Conservation (phyloP, 1,140 invertebrate genomes). For the Panagrolaimus sp. region DNA sequence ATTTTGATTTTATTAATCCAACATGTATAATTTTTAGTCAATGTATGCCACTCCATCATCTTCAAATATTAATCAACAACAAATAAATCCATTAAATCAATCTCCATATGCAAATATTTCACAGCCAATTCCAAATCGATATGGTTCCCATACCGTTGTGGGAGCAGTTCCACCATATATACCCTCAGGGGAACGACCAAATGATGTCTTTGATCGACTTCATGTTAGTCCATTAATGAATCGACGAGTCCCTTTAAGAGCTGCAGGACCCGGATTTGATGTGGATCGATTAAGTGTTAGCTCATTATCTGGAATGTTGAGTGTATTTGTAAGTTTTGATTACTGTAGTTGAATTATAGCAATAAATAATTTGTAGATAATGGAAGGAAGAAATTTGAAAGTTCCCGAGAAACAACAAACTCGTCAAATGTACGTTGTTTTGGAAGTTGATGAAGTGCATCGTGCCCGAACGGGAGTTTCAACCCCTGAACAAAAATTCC, state of each 20-base stretch:
- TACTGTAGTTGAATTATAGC: not conserved
- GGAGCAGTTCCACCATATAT: slow-evolving; percentile 18
- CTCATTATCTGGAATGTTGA: slow-evolving; percentile 50
- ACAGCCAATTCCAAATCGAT: not conserved
- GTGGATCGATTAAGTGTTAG: slow-evolving; percentile 45
- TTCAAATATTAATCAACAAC: not conserved
- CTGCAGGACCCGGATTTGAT: slow-evolving; percentile 58
- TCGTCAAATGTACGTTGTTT: slow-evolving; percentile 77
- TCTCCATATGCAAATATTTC: slow-evolving; percentile 6
- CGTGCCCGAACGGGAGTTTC: slow-evolving; percentile 76
- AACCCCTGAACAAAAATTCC: slow-evolving; percentile 84
- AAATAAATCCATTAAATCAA: not conserved
- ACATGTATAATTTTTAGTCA: slow-evolving; percentile 1
- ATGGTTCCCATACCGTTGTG: slow-evolving; percentile 14
- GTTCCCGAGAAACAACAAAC: slow-evolving; percentile 55
- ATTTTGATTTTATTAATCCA: not conserved
- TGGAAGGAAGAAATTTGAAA: slow-evolving; percentile 56
- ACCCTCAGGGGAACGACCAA: slow-evolving; percentile 10
- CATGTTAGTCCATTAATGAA: slow-evolving; percentile 56
- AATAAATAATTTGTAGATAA: slow-evolving; percentile 35
- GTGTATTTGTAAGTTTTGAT: slow-evolving; percentile 37
- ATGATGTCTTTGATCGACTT: slow-evolving; percentile 47
- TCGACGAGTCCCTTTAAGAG: slow-evolving; percentile 51
- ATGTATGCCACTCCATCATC: not conserved
- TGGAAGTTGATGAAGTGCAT: slow-evolving; percentile 91